A percentile compares a stretch with the other conserved stretches of the same genome.
These are phyloP conservation scores for Drosophila subsilvestris DNA, from an alignment of 2,888 invertebrate species.

Conservation along the genomic window DNA sequence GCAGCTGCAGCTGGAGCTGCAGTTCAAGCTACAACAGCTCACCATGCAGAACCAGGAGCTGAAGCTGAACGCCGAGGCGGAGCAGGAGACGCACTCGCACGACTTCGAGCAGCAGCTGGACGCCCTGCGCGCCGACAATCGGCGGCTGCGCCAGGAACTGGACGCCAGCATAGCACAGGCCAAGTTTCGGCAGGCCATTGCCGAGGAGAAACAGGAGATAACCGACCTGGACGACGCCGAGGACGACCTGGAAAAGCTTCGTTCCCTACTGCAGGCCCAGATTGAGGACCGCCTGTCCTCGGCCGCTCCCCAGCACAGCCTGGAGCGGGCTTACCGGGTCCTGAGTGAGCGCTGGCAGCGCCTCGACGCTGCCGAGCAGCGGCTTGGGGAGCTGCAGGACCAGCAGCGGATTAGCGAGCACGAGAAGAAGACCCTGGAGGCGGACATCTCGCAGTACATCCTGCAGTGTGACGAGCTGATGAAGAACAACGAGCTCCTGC, in stretches of 20 bases:
- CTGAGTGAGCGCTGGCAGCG: slow-evolving; percentile 85
- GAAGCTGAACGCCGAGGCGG: slow-evolving; percentile 76
- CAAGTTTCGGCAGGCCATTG: slow-evolving; percentile 75
- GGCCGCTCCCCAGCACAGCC: slow-evolving; percentile 46
- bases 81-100: slow-evolving; percentile 73
- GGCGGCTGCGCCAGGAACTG: slow-evolving; percentile 70
- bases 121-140: slow-evolving; percentile 68
- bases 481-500: slow-evolving; percentile 89
- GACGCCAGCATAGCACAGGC: slow-evolving; percentile 67
- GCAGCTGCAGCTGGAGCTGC: slow-evolving; percentile 75
- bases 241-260: slow-evolving; percentile 68
- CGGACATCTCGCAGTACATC: slow-evolving; percentile 85
- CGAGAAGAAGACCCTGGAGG: slow-evolving; percentile 85
- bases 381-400: slow-evolving; percentile 74
- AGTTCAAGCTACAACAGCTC: slow-evolving; percentile 73
- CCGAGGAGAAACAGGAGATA: slow-evolving; percentile 80
- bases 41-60: slow-evolving; percentile 78
- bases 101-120: slow-evolving; percentile 75
- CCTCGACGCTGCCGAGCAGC: slow-evolving; percentile 85
- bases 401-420: slow-evolving; percentile 86
- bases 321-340: slow-evolving; percentile 85
- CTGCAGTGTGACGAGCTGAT: slow-evolving; percentile 88
- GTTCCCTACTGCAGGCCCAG: slow-evolving; percentile 66
- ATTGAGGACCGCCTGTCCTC: slow-evolving; percentile 57
- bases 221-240: slow-evolving; percentile 81